phyloP scores from a whole-genome alignment of 2,888 invertebrate species.

The Conomelus anceps region DNA sequence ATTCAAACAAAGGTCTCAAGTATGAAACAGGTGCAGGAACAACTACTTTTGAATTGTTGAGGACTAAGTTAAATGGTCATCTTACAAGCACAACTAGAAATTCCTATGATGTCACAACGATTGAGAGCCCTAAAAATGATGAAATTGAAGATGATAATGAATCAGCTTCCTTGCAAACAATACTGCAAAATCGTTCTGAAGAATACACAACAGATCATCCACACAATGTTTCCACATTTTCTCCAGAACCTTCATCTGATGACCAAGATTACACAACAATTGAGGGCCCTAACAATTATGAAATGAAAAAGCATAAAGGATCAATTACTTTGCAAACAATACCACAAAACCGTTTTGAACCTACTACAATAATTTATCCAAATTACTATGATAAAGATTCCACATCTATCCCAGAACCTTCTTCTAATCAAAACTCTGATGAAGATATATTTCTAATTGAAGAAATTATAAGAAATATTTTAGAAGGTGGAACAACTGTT shows the following conservation, averaged over 20 bases:
- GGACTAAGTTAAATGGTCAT: not conserved
- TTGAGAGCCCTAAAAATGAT: not conserved
- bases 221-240: not conserved
- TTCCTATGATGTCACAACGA: not conserved
- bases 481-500: not conserved
- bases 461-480: not conserved
- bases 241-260: not conserved
- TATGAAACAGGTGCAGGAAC: not conserved
- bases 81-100: not conserved
- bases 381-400: not conserved
- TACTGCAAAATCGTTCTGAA: not conserved
- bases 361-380: not conserved
- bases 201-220: not conserved
- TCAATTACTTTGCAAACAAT: not conserved
- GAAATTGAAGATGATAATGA: not conserved
- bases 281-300: not conserved
- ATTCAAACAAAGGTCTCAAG: not conserved
- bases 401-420: too few relatives aligned
- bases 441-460: not conserved
- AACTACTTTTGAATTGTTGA: not conserved
- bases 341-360: not conserved
- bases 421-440: not conserved
- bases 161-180: not conserved
- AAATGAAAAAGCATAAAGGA: not conserved
- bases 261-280: not conserved